phyloP scores from a whole-genome alignment of 2,888 invertebrate genomes.

The Drosophila gaucha region DNA sequence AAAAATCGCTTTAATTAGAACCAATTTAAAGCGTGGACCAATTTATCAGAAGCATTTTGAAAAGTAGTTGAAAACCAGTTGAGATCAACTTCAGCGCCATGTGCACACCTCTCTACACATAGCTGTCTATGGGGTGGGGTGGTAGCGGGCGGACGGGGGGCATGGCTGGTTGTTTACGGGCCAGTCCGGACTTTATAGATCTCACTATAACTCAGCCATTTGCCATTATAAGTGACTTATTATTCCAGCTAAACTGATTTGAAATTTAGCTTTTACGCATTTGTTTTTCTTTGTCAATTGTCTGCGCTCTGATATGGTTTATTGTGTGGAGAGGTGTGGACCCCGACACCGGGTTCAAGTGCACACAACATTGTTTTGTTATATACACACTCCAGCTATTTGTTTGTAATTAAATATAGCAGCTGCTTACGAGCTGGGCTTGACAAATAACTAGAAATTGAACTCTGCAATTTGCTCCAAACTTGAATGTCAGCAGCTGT shows the following conservation, averaged over 20 bases:
- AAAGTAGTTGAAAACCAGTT: constrained; percentile 79
- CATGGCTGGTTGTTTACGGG: constrained; percentile 10
- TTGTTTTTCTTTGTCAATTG: constrained; percentile 74
- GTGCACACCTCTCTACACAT: constrained; percentile 22
- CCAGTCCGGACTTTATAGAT: constrained; percentile 23
- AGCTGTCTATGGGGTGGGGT: neutral
- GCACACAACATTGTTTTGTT: constrained; percentile 52
- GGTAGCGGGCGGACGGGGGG: neutral
- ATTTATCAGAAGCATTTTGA: constrained; percentile 78
- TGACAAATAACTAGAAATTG: constrained; percentile 4
- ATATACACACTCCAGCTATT: constrained; percentile 7
- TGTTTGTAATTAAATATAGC: constrained; percentile 26
- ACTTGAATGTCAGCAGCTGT: neutral
- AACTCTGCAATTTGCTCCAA: neutral
- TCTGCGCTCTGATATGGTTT: constrained; percentile 35
- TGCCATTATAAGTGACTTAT: constrained; percentile 52
- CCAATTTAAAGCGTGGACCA: constrained; percentile 77
- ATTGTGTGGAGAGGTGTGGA: constrained; percentile 57
- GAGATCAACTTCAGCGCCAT: constrained; percentile 75
- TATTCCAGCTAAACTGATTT: constrained; percentile 43
- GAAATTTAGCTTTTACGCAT: constrained; percentile 67
- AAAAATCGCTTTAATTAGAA: constrained; percentile 73
- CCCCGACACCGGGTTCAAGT: constrained; percentile 66
- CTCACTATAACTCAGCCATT: constrained; percentile 57
- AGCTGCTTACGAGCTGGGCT: constrained; percentile 18